Conservation (phyloP, 2,888 invertebrate genomes). For the Andrena fulva region DNA sequence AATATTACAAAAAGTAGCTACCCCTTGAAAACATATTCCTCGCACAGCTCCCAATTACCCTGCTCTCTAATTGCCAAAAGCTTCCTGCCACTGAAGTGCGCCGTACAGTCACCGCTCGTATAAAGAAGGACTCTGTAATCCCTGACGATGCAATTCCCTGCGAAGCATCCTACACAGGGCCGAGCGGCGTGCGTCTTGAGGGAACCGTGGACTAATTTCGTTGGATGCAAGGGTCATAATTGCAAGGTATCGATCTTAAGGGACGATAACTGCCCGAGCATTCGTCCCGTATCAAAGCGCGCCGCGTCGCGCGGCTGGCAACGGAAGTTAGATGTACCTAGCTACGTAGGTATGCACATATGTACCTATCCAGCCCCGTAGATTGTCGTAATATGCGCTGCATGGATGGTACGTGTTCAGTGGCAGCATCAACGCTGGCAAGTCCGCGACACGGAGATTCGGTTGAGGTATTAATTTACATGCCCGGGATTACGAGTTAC, state of each 20-base stretch:
- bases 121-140: background rate
- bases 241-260: background rate
- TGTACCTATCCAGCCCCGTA: constrained; percentile 6
- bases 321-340: constrained; percentile 16
- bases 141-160: background rate
- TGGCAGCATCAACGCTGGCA: background rate
- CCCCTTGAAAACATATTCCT: too few species aligned
- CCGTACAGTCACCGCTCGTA: too few species aligned
- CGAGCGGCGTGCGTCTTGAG: background rate
- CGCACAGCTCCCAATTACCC: too few species aligned
- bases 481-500: constrained; percentile 51
- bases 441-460: constrained; percentile 3
- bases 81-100: too few species aligned
- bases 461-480: constrained; percentile 58
- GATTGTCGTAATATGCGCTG: constrained; percentile 24
- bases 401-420: constrained; percentile 12
- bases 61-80: too few species aligned
- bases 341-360: too few species aligned
- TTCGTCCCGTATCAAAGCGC: constrained; percentile 12
- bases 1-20: too few species aligned
- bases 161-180: background rate
- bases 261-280: constrained; percentile 1
- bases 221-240: background rate
- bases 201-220: background rate
- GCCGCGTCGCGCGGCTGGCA: constrained; percentile 1